These are phyloP conservation scores for Bombus pyrosoma DNA, from an alignment of 1,140 invertebrate species.

Conservation along the genomic window DNA sequence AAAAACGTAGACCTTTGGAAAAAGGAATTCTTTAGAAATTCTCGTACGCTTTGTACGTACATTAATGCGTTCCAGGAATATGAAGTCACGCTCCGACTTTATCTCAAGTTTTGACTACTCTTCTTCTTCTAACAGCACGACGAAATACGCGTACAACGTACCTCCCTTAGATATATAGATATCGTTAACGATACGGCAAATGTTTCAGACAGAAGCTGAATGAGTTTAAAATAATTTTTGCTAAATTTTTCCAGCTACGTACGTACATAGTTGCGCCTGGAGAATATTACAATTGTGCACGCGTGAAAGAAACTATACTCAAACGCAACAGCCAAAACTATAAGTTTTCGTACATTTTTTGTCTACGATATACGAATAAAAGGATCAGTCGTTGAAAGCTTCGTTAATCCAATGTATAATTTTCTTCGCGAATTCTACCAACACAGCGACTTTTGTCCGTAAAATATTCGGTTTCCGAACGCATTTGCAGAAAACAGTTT, in stretches of 20 bases:
- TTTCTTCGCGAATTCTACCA: background rate
- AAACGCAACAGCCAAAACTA: background rate
- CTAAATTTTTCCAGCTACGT: background rate
- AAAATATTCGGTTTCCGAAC: too few species aligned
- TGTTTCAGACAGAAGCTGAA: background rate
- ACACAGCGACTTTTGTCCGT: background rate
- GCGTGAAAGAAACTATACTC: background rate
- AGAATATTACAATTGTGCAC: too few species aligned
- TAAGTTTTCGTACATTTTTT: too few species aligned
- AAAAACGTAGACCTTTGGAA: background rate
- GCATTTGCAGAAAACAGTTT: too few species aligned
- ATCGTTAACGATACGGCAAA: background rate
- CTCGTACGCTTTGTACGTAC: background rate
- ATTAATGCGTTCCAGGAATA: background rate
- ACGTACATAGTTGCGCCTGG: background rate
- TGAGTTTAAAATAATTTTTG: too few species aligned
- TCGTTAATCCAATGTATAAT: background rate
- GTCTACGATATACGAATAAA: too few species aligned
- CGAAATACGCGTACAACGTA: background rate
- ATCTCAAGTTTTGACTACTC: too few species aligned
- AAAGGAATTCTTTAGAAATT: too few species aligned
- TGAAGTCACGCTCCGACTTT: background rate
- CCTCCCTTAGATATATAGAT: background rate
- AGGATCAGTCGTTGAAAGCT: background rate
- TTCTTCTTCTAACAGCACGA: background rate